phyloP scores from a whole-genome alignment of 2,113 vertebrate genomes.

The Equus quagga region DNA sequence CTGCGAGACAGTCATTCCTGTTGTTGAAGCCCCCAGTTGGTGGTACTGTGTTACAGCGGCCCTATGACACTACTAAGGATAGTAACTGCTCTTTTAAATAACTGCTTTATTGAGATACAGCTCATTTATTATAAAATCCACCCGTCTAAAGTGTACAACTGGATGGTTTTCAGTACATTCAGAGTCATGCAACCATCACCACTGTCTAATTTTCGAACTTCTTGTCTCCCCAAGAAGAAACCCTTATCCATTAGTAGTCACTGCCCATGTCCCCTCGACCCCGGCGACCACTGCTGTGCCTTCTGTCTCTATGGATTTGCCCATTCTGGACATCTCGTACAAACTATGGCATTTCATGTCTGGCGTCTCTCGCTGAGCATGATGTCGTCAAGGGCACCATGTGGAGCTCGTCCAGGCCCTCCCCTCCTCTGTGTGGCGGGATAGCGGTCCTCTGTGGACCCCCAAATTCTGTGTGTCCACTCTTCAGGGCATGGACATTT shows the following conservation, averaged over 20 bases:
- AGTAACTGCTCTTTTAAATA: not conserved
- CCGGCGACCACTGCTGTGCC: not conserved
- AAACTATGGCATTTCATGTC: not conserved
- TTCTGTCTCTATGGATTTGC: not conserved
- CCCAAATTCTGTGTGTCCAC: not conserved
- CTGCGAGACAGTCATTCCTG: not conserved
- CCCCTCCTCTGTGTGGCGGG: not conserved
- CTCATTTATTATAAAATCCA: not conserved
- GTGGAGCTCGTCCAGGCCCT: too few relatives aligned
- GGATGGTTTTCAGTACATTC: not conserved
- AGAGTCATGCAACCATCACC: not conserved
- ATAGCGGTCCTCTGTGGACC: not conserved
- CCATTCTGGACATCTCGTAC: not conserved
- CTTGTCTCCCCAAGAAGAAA: not conserved
- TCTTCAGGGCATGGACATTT: not conserved
- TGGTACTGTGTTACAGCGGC: not conserved
- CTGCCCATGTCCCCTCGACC: too few relatives aligned
- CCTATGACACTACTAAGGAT: not conserved
- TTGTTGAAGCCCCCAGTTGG: not conserved
- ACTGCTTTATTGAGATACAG: not conserved
- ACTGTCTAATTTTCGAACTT: not conserved
- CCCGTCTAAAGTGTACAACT: not conserved
- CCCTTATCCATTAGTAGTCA: not conserved
- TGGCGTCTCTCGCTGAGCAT: not conserved
- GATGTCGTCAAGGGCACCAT: too few relatives aligned